Base-by-base conservation (phyloP, 1,140 invertebrate genomes). In the Drosophila chauvacae region DNA sequence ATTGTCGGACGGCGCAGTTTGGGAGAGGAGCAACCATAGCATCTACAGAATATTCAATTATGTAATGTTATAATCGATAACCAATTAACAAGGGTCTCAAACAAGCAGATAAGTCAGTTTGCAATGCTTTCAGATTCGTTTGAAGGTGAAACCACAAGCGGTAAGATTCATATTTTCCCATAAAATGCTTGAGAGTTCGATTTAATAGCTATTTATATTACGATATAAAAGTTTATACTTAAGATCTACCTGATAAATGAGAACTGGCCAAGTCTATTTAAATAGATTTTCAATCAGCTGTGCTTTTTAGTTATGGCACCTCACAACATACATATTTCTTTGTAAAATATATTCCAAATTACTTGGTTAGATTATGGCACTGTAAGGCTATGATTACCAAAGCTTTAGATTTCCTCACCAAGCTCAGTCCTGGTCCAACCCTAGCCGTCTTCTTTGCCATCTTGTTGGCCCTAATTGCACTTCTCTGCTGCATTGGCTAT, bases 41-140 rank as follows among this genome's bases (percentile, higher is more conserved):
- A 39, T 62, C 45, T 81, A 72, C 59, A 88, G 72, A 80, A 83
- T 77, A 58, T 61, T 45, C 18, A 35, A 59, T 87, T 87, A 88
- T 74, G 69, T 66, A 87, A 87, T 73, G 69, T 56, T 61, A 68
- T 88, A 77, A 88, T 77, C 79, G 81, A 74, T 68, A 87, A 82
- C 77, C 70, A 87, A 87, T 82, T 87, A 87, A 76, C 58, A 71
- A 42, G 61, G 63, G 37, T 56, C 35, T 37, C 28, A 30, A 11
- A 47, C 35, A 63, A n/a, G 14, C 16, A 41, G 50, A 69, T 83
- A 62, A 83, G 76, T 72, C 61, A 76, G 78, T 86, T 86, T 64
- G 82, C 63, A 76, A 82, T 86, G 82, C 82, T 86, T 86, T 86
- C 82, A 23, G 70, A 82, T 82, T 87, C 56, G 39, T 51, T 59